These are phyloP conservation scores for Macropodus opercularis DNA, from an alignment of 2,797 vertebrate genomes.

Conservation along the genomic window DNA sequence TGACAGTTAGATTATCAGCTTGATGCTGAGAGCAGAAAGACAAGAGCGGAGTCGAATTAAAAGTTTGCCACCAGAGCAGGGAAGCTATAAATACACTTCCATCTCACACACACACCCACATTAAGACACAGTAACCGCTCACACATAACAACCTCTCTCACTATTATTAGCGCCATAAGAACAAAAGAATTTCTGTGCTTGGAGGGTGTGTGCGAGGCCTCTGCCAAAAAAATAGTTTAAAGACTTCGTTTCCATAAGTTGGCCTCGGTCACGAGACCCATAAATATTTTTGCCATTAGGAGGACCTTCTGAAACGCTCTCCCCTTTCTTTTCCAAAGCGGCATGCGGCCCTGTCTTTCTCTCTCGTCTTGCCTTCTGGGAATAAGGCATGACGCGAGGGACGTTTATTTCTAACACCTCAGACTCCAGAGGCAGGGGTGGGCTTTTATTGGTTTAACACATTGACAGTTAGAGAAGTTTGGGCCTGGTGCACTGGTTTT, in stretches of 20 bases:
- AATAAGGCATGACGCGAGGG: constrained; percentile 64
- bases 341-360: constrained; percentile 14
- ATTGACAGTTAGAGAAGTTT: constrained; percentile 30
- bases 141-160: constrained; percentile 58
- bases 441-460: constrained; percentile 63
- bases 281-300: constrained; percentile 85
- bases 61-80: constrained; percentile 82
- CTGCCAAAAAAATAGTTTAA: constrained; percentile 84
- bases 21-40: constrained; percentile 77
- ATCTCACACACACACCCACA: constrained; percentile 57
- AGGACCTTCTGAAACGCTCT: constrained; percentile 76
- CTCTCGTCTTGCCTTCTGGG: constrained; percentile 48
- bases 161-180: constrained; percentile 93
- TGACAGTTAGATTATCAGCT: constrained; percentile 26
- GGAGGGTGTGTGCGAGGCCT: constrained; percentile 69
- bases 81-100: constrained; percentile 89
- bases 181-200: constrained; percentile 83
- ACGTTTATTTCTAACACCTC: constrained; percentile 74
- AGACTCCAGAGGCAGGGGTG: constrained; percentile 41
- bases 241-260: constrained; percentile 88
- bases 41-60: constrained; percentile 90
- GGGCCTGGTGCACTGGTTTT: constrained; percentile 55
- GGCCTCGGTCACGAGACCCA: constrained; percentile 75
- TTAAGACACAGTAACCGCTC: constrained; percentile 62
- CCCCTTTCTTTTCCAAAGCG: constrained; percentile 62